phyloP scores from a whole-genome alignment of 1,140 invertebrate species.

The Anthonomus grandis region DNA sequence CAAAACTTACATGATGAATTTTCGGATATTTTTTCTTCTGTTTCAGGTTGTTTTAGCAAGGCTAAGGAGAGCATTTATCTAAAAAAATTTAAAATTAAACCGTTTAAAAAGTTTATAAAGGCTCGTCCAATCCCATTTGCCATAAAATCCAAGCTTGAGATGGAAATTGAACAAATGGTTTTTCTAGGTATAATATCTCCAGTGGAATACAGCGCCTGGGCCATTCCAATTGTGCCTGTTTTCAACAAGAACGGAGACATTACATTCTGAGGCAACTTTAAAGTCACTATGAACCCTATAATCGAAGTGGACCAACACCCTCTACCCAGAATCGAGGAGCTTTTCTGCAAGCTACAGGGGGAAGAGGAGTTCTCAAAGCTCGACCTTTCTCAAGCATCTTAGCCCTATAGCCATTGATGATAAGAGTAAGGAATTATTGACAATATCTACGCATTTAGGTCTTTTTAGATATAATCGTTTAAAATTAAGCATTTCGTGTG shows the following conservation, averaged over 20 bases:
- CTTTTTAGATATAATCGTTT: constrained; percentile 5
- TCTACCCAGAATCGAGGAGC: constrained; percentile 4
- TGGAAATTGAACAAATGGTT: neutral
- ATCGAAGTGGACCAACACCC: constrained; percentile 21
- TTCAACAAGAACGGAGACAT: constrained; percentile 47
- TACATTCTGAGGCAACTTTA: constrained; percentile 48
- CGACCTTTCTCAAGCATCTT: constrained; percentile 6
- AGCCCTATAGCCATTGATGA: constrained; percentile 3
- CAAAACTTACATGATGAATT: neutral
- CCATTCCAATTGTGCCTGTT: constrained; percentile 48
- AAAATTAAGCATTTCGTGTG: too few relatives aligned
- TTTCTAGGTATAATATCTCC: constrained; percentile 6
- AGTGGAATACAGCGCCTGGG: constrained; percentile 36
- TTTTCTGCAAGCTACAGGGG: constrained; percentile 12
- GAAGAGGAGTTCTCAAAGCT: constrained; percentile 36
- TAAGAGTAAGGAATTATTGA: neutral
- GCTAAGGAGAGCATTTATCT: neutral
- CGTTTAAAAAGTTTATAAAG: neutral
- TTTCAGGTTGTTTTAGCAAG: neutral
- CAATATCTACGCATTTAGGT: constrained; percentile 1
- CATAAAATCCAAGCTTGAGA: neutral
- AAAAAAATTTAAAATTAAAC: neutral
- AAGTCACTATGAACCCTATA: constrained; percentile 42
- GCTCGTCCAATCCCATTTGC: too few relatives aligned
- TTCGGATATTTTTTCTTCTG: neutral